Conservation (phyloP, 2,113 vertebrate species). For the Poeciliopsis retropinna region DNA sequence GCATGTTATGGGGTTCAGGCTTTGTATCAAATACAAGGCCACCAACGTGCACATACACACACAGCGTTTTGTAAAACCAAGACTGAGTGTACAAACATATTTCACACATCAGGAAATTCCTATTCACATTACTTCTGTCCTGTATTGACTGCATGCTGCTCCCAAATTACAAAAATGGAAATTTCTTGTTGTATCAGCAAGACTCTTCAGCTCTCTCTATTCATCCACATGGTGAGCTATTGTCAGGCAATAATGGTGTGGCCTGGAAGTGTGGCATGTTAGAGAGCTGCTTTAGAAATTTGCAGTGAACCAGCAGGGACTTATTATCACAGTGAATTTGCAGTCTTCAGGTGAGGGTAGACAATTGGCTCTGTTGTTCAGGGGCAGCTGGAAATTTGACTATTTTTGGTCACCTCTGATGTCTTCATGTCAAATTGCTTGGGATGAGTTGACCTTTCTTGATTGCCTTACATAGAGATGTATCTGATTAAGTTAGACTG, state of each 20-base stretch:
- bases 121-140: conserved; percentile 34
- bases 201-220: neutral
- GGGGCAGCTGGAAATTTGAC: conserved; percentile 6
- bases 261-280: conserved; percentile 43
- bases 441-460: neutral
- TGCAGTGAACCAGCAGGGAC: conserved; percentile 10
- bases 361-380: conserved; percentile 10
- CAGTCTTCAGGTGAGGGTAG: conserved; percentile 22
- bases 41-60: conserved; percentile 18
- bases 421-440: neutral
- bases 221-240: conserved; percentile 39
- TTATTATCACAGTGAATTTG: conserved; percentile 20
- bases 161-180: conserved; percentile 37
- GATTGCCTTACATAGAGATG: neutral
- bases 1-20: no score
- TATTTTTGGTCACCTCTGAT: neutral
- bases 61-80: conserved; percentile 8
- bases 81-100: conserved; percentile 30
- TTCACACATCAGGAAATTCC: conserved; percentile 48
- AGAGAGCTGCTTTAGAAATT: conserved; percentile 14
- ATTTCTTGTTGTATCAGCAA: conserved; percentile 55
- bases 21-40: neutral
- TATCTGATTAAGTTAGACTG: neutral
- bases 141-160: conserved; percentile 45
- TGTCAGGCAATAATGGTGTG: conserved; percentile 23